Conservation (phyloP, 2,797 vertebrate species). For the Peromyscus nudipes region DNA sequence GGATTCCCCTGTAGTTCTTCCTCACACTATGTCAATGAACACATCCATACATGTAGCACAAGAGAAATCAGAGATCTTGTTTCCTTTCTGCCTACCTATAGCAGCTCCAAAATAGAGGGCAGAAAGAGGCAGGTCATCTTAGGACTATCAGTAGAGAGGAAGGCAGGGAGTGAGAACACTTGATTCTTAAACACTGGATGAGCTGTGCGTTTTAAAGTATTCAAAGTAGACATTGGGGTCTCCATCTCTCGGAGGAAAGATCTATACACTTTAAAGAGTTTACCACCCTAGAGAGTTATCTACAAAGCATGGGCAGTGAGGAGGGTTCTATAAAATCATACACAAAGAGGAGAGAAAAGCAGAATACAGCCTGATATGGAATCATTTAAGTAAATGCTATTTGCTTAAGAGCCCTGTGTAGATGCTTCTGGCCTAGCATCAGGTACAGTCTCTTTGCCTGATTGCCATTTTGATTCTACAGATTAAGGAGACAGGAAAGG, state of each 20-base stretch:
- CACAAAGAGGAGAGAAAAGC: background rate
- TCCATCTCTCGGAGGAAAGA: background rate
- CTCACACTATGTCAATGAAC: background rate
- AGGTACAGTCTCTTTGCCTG: background rate
- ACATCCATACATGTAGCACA: background rate
- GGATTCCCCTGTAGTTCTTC: background rate
- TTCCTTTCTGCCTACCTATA: background rate
- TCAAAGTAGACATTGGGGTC: background rate
- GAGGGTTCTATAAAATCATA: background rate
- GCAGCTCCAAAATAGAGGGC: background rate
- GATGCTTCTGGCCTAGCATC: background rate
- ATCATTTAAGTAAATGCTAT: background rate
- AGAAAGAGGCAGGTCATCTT: background rate
- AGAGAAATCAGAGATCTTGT: background rate
- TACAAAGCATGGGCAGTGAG: background rate
- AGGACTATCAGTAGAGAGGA: background rate
- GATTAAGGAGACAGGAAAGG: background rate
- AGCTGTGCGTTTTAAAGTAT: background rate
- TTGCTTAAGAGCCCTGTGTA: background rate
- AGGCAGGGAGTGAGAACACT: background rate
- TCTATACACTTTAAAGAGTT: background rate
- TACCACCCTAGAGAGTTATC: background rate
- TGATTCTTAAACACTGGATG: background rate
- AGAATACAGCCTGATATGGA: background rate
- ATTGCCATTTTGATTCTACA: background rate